Base-by-base conservation (phyloP, 1,140 invertebrate genomes). In the Cotesia vestalis region DNA sequence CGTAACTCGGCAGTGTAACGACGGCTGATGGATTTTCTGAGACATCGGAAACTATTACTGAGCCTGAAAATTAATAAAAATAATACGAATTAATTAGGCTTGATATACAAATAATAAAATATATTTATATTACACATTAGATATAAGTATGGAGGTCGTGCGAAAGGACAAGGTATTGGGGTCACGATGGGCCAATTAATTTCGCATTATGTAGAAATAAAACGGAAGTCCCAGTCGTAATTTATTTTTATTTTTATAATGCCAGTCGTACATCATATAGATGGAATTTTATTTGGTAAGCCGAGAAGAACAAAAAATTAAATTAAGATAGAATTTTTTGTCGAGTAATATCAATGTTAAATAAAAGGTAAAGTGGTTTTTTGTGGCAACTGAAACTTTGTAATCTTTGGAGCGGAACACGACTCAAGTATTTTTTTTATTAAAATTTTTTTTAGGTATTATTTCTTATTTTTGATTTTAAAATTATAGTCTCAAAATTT, bases 1-100 rank as follows among this genome's bases (percentile, higher is more conserved):
- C 70, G 63, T 80, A 79, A 14, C 69, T 72, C 60, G 76, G 77
- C 12, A 80, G 57, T 38, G 75, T 75, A 14, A 82, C 81, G 11
- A 46, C 40, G 6, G 40, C 40, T 27, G 74, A 81, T 6, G 77
- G 73, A 64, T 73, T 75, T 20, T 77, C 66, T 52, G 78, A 77
- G 59, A 71, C 76, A 57, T 79, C 79, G 79, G 78, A 11, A 77
- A 78, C 59, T 46, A 71, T 72, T 60, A 70, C 63, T 66, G 51
- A 27, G 4, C 4, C 61, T 60, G 60, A 66, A 64, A 69, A 60
- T 60, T 66, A 3, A 46, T 14, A 38, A 69, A 69, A 46, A 40
- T 12, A 36, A 27, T 52, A 66, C 34, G 53, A 60, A 66, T 66
- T 66, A 72, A 72, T 72, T 60, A 64, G 62, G 1, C 14, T 27